Evolutionary conservation across 2,113 vertebrate genomes (phyloP).

Genomic region (Acrocephalus kingi): DNA sequence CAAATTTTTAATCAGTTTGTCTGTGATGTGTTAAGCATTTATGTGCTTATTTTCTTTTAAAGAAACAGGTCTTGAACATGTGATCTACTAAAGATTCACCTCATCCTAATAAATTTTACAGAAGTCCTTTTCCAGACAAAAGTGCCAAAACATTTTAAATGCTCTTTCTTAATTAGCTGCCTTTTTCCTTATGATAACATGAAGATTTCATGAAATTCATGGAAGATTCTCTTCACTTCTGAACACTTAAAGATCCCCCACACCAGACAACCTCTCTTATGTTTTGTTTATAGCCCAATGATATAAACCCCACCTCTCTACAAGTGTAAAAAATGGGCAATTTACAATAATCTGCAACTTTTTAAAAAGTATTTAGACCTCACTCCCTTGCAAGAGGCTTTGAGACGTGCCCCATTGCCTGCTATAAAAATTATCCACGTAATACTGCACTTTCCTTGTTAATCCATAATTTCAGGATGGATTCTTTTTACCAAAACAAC

Average conservation of each 20-base stretch:
- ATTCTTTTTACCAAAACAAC: conserved; percentile 39
- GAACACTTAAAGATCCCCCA: not conserved
- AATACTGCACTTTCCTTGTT: not conserved
- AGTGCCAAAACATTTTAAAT: not conserved
- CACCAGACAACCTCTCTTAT: not conserved
- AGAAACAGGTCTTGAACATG: not conserved
- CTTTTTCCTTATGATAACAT: not conserved
- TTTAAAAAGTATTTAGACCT: not conserved
- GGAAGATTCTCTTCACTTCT: not conserved
- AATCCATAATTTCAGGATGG: not conserved
- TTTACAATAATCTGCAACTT: not conserved
- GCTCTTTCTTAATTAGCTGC: not conserved
- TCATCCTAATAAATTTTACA: not conserved
- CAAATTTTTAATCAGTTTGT: not conserved
- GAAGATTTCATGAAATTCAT: not conserved
- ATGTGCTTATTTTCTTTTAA: not conserved
- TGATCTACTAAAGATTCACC: not conserved
- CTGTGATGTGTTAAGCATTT: not conserved
- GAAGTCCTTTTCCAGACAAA: not conserved
- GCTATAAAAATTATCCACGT: not conserved
- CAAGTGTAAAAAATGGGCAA: not conserved
- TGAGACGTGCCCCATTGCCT: conserved; percentile 13
- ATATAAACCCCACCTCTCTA: not conserved
- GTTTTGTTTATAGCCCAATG: not conserved
- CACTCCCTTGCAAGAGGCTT: conserved; percentile 28